Evolutionary conservation across 2,888 invertebrate species (phyloP).

Genomic region (Eupithecia exiguata): DNA sequence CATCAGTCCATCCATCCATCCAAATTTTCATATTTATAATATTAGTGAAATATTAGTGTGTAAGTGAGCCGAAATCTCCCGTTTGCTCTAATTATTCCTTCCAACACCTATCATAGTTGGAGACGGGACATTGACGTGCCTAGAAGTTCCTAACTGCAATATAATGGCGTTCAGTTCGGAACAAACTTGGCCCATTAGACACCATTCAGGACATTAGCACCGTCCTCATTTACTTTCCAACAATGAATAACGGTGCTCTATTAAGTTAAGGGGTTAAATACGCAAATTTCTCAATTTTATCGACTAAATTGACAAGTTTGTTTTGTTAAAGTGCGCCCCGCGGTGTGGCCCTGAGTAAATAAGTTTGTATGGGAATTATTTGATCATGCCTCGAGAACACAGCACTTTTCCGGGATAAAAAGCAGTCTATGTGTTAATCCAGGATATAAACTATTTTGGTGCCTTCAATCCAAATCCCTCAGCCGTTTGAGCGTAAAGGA

Average conservation of each 20-base stretch:
- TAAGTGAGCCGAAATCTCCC: too few relatives aligned
- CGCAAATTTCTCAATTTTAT: neutral
- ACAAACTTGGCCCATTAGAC: slow-evolving; percentile 61
- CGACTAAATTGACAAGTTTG: neutral
- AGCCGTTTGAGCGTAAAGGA: neutral
- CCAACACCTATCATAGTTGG: neutral
- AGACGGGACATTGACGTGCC: slow-evolving; percentile 6
- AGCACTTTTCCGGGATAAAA: neutral
- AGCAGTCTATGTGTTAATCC: neutral
- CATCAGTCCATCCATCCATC: too few relatives aligned
- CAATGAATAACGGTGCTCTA: slow-evolving; percentile 44
- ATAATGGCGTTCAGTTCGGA: slow-evolving; percentile 55
- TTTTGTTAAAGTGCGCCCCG: neutral
- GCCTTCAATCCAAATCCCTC: neutral
- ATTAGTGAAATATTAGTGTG: too few relatives aligned
- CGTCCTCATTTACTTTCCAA: slow-evolving; percentile 49
- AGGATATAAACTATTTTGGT: neutral
- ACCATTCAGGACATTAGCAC: slow-evolving; percentile 49
- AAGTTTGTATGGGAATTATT: neutral
- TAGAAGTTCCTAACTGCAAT: slow-evolving; percentile 54
- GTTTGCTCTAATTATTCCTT: neutral
- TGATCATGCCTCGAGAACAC: neutral
- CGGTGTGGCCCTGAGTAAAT: neutral
- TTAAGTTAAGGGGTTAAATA: slow-evolving; percentile 22
- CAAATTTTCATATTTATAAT: too few relatives aligned